phyloP scores from a whole-genome alignment of 2,797 vertebrate genomes.

The Eospalax fontanierii region DNA sequence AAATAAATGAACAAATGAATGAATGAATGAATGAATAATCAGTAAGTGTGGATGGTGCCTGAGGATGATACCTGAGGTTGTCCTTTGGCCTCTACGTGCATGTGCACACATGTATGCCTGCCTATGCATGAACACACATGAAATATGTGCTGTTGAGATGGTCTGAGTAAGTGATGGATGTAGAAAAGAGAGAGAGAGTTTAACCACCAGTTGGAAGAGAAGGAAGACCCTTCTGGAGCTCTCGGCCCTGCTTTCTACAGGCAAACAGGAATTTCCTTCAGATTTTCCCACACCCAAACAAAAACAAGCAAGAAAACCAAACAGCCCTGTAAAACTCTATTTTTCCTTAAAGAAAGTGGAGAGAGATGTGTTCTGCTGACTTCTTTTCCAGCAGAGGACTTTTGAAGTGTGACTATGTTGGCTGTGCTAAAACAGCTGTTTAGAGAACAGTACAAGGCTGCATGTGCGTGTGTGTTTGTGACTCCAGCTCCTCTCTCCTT shows the following conservation, averaged over 20 bases:
- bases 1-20: not conserved
- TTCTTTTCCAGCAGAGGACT: conserved; percentile 47
- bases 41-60: too few species aligned
- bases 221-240: not conserved
- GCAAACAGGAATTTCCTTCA: not conserved
- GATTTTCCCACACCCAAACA: not conserved
- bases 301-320: not conserved
- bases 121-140: too few species aligned
- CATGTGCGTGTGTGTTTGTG: not conserved
- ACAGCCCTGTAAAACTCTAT: not conserved
- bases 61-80: not conserved
- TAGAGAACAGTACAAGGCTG: not conserved
- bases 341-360: conserved; percentile 3
- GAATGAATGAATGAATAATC: not conserved
- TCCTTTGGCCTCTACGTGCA: not conserved
- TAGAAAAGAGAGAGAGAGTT: not conserved
- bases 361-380: not conserved
- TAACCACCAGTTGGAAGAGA: not conserved
- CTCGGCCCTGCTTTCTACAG: not conserved
- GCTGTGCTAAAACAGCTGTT: not conserved
- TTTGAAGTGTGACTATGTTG: conserved; percentile 50
- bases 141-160: not conserved
- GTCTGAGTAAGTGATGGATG: not conserved
- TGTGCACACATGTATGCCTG: not conserved
- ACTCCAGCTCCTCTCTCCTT: too few species aligned